Evolutionary conservation across 1,140 invertebrate species (phyloP).

Genomic region (Pseudomyrmex concolor): DNA sequence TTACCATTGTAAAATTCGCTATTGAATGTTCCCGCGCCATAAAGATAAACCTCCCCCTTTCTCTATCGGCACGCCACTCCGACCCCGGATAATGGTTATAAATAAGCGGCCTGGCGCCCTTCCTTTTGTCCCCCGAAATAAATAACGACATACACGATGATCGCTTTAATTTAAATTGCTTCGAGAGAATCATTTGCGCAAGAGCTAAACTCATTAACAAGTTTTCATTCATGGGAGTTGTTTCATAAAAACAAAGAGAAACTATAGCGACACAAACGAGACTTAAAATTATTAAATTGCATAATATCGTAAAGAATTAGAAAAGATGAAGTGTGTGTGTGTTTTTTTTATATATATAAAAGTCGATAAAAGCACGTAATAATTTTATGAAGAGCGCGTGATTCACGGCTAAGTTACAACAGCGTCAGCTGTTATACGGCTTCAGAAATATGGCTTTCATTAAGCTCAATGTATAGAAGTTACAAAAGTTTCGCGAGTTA

Average conservation of each 20-base stretch:
- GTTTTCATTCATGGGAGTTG: conserved; percentile 38
- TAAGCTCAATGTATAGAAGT: too few relatives aligned
- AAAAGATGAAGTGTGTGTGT: too few relatives aligned
- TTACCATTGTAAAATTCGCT: conserved; percentile 46
- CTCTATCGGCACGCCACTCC: neutral
- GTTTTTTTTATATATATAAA: too few relatives aligned
- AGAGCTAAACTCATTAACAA: conserved; percentile 55
- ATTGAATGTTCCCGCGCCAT: conserved; percentile 30
- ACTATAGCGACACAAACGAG: conserved; percentile 4
- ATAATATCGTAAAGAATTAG: too few relatives aligned
- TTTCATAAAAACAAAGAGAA: conserved; percentile 29
- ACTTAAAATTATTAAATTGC: too few relatives aligned
- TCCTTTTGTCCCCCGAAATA: conserved; percentile 36
- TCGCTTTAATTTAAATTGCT: conserved; percentile 54
- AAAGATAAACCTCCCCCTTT: neutral
- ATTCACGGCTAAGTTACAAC: too few relatives aligned
- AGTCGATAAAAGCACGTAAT: too few relatives aligned
- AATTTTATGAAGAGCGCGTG: too few relatives aligned
- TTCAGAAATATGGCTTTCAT: too few relatives aligned
- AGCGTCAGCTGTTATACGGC: too few relatives aligned
- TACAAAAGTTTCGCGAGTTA: too few relatives aligned
- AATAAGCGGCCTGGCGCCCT: conserved; percentile 1
- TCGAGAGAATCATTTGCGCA: conserved; percentile 25
- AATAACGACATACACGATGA: conserved; percentile 50
- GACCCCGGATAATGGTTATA: conserved; percentile 50